phyloP scores from a whole-genome alignment of 2,113 vertebrate species.

The Cyanistes caeruleus region DNA sequence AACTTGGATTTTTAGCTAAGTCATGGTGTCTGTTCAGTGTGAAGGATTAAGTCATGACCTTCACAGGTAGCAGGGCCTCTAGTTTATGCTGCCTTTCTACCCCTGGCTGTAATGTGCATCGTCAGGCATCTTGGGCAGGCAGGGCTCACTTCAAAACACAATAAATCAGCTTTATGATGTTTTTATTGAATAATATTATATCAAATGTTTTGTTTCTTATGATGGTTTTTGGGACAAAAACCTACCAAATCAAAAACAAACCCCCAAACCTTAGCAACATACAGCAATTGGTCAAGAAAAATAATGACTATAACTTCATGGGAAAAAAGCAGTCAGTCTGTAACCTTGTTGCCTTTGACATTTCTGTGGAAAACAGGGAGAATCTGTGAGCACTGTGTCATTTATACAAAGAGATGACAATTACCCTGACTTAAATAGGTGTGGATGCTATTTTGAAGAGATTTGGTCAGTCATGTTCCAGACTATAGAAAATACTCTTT shows the following conservation, averaged over 20 bases:
- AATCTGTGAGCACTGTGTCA: background rate
- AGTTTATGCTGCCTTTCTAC: background rate
- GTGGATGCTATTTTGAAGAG: background rate
- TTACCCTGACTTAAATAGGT: background rate
- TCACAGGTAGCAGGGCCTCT: slow-evolving; percentile 37
- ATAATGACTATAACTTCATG: background rate
- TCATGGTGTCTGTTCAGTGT: slow-evolving; percentile 37
- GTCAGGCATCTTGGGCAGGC: background rate
- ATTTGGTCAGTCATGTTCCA: background rate
- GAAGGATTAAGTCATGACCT: slow-evolving; percentile 52
- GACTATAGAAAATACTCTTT: background rate
- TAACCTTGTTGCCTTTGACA: slow-evolving; percentile 6
- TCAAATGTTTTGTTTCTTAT: background rate
- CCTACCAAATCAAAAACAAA: background rate
- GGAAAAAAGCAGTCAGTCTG: background rate
- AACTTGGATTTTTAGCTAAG: slow-evolving; percentile 16
- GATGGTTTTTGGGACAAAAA: background rate
- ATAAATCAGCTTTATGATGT: background rate
- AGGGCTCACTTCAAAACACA: background rate
- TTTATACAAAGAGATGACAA: background rate
- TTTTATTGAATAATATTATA: background rate
- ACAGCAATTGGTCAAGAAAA: background rate
- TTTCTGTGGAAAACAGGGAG: background rate
- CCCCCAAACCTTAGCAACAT: background rate
- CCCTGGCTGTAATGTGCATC: background rate